Evolutionary conservation across 1,140 invertebrate genomes (phyloP).

Genomic region (Lanistes nyassanus): DNA sequence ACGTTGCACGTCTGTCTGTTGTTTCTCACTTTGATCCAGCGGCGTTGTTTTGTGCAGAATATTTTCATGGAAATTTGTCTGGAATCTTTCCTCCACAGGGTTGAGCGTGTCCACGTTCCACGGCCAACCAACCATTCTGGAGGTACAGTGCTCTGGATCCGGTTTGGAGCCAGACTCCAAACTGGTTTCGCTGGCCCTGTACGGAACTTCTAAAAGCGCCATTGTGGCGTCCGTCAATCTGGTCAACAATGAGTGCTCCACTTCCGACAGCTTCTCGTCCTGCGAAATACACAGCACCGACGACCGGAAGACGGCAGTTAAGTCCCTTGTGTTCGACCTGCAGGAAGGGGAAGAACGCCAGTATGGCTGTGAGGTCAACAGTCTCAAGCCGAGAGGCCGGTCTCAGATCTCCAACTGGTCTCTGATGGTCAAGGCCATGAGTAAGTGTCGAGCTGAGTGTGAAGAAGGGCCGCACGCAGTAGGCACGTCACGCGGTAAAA

Average conservation of each 20-base stretch:
- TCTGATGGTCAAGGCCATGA: not conserved
- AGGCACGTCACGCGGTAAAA: not conserved
- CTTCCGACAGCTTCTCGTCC: slow-evolving; percentile 18
- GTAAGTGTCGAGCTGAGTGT: not conserved
- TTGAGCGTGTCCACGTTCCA: not conserved
- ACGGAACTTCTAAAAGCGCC: not conserved
- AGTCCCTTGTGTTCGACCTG: not conserved
- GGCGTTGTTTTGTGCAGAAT: no score
- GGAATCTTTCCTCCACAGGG: not conserved
- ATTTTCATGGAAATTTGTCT: no score
- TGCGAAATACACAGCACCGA: slow-evolving; percentile 5
- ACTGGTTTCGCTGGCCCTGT: slow-evolving; percentile 9
- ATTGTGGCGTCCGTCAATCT: slow-evolving; percentile 18
- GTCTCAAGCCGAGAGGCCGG: not conserved
- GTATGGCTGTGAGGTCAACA: slow-evolving; percentile 19
- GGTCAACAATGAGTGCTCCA: not conserved
- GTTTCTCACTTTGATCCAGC: no score
- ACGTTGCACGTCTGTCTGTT: slow-evolving; percentile 1
- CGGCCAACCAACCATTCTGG: slow-evolving; percentile 1
- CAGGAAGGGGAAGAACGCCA: not conserved
- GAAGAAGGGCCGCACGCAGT: not conserved
- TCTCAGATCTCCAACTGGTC: slow-evolving; percentile 5
- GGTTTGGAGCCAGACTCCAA: slow-evolving; percentile 16
- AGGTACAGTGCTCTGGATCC: not conserved
- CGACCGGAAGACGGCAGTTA: not conserved